These are phyloP conservation scores for Cydia amplana DNA, from an alignment of 1,140 invertebrate genomes.

Conservation along the genomic window DNA sequence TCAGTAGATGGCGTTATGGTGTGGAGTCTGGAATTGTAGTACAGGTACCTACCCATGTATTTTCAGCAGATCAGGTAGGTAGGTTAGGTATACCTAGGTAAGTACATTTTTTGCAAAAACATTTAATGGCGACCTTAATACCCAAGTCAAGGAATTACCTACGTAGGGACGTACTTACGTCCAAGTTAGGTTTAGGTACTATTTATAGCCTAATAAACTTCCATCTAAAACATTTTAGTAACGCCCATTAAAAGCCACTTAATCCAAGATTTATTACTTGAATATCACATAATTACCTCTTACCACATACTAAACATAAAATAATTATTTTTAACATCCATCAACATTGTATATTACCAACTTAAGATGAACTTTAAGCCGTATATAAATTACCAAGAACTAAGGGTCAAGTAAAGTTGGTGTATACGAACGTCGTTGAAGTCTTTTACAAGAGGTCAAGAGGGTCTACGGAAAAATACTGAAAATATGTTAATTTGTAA, in stretches of 20 bases:
- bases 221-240: background rate
- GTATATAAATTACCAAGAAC: background rate
- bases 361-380: background rate
- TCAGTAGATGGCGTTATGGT: no score
- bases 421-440: background rate
- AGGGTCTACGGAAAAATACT: conserved; percentile 20
- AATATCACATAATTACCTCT: background rate
- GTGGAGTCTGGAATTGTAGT: no score
- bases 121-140: no score
- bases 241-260: background rate
- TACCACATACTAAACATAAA: background rate
- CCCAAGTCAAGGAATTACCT: no score
- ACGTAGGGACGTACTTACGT: no score
- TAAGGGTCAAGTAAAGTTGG: background rate
- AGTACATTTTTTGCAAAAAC: no score
- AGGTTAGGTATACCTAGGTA: no score
- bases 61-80: no score
- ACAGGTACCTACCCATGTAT: no score
- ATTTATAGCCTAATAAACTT: no score
- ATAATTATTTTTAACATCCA: background rate
- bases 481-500: conserved; percentile 25
- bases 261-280: conserved; percentile 14
- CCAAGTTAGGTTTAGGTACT: background rate
- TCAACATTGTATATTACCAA: background rate
- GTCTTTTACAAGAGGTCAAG: conserved; percentile 23